Evolutionary conservation across 2,888 invertebrate genomes (phyloP).

Genomic region (Apomyelois bistriatella): DNA sequence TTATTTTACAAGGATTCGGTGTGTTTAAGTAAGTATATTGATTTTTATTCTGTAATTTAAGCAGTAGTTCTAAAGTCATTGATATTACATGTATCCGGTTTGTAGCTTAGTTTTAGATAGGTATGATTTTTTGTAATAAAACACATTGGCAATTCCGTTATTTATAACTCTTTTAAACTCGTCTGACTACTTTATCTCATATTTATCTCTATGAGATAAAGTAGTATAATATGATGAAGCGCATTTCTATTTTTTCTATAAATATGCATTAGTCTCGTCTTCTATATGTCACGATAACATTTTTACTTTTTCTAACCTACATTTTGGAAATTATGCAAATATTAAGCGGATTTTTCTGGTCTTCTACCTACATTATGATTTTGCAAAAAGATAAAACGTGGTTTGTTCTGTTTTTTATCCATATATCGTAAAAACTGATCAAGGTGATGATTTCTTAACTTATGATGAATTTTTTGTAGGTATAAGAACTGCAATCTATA

Average conservation of each 20-base stretch:
- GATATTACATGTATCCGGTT: background rate
- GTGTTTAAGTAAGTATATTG: constrained; percentile 48
- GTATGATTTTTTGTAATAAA: constrained; percentile 38
- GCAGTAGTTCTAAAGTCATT: background rate
- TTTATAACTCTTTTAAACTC: constrained; percentile 57
- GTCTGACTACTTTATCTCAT: constrained; percentile 44
- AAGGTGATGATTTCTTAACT: too few relatives aligned
- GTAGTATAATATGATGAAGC: constrained; percentile 20
- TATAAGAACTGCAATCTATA: too few relatives aligned
- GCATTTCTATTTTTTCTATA: constrained; percentile 26
- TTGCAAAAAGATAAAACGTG: too few relatives aligned
- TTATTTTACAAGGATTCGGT: constrained; percentile 36
- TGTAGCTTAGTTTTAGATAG: background rate
- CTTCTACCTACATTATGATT: too few relatives aligned
- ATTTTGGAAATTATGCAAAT: constrained; percentile 21
- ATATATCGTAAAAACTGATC: too few relatives aligned
- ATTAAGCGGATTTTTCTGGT: background rate
- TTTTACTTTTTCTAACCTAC: constrained; percentile 20
- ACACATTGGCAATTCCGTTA: constrained; percentile 63
- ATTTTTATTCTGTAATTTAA: constrained; percentile 32
- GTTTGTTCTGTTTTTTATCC: too few relatives aligned
- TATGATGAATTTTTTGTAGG: too few relatives aligned
- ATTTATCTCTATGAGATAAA: too few relatives aligned
- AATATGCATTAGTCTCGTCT: constrained; percentile 25
- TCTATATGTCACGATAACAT: constrained; percentile 9